phyloP scores from a whole-genome alignment of 2,888 invertebrate genomes.

The Ceriagrion tenellum region DNA sequence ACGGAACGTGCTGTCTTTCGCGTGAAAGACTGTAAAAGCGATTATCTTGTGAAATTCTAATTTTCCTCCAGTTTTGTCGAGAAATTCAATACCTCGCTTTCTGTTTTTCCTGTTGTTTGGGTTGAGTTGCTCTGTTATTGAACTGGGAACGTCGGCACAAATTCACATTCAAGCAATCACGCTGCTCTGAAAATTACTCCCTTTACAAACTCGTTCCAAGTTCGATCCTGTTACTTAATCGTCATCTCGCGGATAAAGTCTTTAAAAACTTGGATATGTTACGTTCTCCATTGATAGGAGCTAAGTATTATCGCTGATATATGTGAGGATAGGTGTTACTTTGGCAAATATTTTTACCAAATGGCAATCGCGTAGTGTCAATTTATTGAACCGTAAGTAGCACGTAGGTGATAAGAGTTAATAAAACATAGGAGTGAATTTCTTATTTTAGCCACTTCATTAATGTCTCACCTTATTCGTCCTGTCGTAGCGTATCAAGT shows the following conservation, averaged over 20 bases:
- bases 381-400: neutral
- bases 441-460: neutral
- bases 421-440: neutral
- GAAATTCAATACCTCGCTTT: too few relatives aligned
- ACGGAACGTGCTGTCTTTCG: too few relatives aligned
- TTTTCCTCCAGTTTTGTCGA: too few relatives aligned
- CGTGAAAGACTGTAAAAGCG: too few relatives aligned
- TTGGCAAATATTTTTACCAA: neutral
- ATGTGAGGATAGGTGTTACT: neutral
- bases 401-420: neutral
- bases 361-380: neutral
- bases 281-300: neutral
- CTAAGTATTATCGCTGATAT: neutral
- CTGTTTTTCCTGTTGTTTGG: too few relatives aligned
- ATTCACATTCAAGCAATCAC: too few relatives aligned
- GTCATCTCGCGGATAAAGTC: neutral
- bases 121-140: too few relatives aligned
- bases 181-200: too few relatives aligned
- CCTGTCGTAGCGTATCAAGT: neutral
- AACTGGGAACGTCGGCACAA: too few relatives aligned
- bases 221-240: neutral
- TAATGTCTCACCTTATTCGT: neutral
- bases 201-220: too few relatives aligned
- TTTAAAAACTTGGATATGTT: neutral
- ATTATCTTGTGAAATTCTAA: too few relatives aligned